Evolutionary conservation across 1,140 invertebrate genomes (phyloP), one percentile per base, ranked within the genome.

Genomic region (Drosophila leontia): DNA sequence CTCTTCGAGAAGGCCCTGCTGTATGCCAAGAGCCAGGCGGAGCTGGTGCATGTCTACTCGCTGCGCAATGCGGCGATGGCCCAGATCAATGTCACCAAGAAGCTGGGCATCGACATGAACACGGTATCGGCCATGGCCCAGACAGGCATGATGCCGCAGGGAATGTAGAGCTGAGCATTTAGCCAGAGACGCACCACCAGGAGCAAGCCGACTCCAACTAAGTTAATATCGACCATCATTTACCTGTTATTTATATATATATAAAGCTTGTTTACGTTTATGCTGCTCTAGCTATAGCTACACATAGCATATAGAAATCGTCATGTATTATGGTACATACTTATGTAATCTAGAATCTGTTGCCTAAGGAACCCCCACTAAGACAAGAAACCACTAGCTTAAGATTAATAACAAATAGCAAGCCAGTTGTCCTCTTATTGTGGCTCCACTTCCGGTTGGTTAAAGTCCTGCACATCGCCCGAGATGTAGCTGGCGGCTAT

Each of bases 1-100:
- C 94, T 97, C 19, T 98, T 99, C 91, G 96, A 98, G 78, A 97
- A 97, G 93, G 98, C 98, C n/a, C 95, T 99, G 67, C 94, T 94
- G 51, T 93, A 98, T 58, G 96, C 97, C 29, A 97, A 97, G 86
- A 97, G 97, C 19, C 95, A 96, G 92, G 93, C 95, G 68, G 98
- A 99, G 94, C 95, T 99, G 94, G 95, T 96, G 29, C 98, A 99
- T 93, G 94, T 99, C 79, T 97, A 96, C 92, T 96, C 97, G 2
- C 93, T 98, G 67, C 95, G 95, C 92, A 96, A 98, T 93, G 97
- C 98, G 47, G 97, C 98, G 7, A 94, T 96, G 76, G 96, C 97
- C 29, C 98, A 99, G 92, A 93, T 96, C 39, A 97, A 95, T 92
- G 96, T 98, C 19, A 96, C 96, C 8, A 94, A 96, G 75, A 95